Conservation (phyloP, 2,113 vertebrate species). For the Tetrax tetrax region DNA sequence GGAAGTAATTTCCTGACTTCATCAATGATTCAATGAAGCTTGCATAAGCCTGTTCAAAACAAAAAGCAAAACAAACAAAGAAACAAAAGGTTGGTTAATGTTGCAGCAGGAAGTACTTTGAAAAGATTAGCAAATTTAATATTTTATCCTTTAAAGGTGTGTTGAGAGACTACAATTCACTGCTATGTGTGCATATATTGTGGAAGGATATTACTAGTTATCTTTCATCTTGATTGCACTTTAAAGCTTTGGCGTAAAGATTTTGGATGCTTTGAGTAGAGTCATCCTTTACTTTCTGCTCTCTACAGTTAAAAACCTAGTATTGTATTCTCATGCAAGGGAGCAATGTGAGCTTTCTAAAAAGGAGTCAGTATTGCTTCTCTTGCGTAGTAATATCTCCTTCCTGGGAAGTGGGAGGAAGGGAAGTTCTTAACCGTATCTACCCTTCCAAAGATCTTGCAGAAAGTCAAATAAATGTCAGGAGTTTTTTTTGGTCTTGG, state of each 20-base stretch:
- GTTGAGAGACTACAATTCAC: background rate
- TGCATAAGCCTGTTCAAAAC: background rate
- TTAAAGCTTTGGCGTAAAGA: background rate
- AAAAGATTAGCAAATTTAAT: background rate
- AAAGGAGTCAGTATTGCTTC: background rate
- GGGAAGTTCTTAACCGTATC: background rate
- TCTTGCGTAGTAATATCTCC: background rate
- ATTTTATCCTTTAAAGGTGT: background rate
- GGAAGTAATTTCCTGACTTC: background rate
- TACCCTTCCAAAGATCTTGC: background rate
- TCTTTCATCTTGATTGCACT: background rate
- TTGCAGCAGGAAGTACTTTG: background rate
- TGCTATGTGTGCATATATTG: background rate
- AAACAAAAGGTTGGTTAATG: background rate
- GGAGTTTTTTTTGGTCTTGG: background rate
- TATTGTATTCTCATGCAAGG: background rate
- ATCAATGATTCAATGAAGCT: background rate
- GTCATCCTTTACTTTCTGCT: background rate
- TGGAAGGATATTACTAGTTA: background rate
- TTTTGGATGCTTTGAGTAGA: background rate
- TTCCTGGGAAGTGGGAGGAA: accelerated
- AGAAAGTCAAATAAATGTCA: background rate
- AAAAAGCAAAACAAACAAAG: background rate
- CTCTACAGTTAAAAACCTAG: background rate
- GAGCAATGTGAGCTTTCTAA: background rate